A percentile compares a stretch with the other conserved stretches of the same genome.
These are phyloP conservation scores for Ophion slaviceki DNA, from an alignment of 2,888 invertebrate species.

Conservation along the genomic window DNA sequence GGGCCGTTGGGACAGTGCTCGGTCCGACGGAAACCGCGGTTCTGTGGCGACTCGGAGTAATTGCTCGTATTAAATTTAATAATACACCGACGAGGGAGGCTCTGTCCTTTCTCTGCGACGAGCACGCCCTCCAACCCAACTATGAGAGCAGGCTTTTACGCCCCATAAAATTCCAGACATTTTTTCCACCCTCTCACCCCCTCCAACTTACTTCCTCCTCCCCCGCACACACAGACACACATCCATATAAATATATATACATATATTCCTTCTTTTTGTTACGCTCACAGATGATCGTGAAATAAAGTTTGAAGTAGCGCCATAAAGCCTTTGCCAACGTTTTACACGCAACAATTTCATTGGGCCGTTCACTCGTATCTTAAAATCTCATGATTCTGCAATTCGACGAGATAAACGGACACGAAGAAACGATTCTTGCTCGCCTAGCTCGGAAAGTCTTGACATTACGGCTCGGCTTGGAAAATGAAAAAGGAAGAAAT, in stretches of 20 bases:
- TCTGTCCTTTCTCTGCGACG: constrained; percentile 17
- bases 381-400: too few relatives aligned
- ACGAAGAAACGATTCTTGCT: too few relatives aligned
- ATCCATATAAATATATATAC: constrained; percentile 23
- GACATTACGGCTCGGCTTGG: too few relatives aligned
- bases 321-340: too few relatives aligned
- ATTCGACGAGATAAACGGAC: too few relatives aligned
- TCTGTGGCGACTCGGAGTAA: constrained; percentile 71
- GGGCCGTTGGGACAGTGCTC: constrained; percentile 65
- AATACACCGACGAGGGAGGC: constrained; percentile 64
- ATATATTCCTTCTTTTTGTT: background rate
- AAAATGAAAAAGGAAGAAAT: too few relatives aligned
- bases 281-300: background rate
- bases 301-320: background rate
- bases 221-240: constrained; percentile 1
- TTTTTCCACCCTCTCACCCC: constrained; percentile 18
- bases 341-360: too few relatives aligned
- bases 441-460: too few relatives aligned
- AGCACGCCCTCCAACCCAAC: constrained; percentile 13
- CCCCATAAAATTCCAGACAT: constrained; percentile 54
- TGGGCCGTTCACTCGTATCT: too few relatives aligned
- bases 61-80: constrained; percentile 77
- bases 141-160: constrained; percentile 49
- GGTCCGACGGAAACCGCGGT: constrained; percentile 44
- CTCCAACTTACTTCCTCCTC: background rate